phyloP scores from a whole-genome alignment of 2,797 vertebrate genomes.

The Pseudopleuronectes americanus region DNA sequence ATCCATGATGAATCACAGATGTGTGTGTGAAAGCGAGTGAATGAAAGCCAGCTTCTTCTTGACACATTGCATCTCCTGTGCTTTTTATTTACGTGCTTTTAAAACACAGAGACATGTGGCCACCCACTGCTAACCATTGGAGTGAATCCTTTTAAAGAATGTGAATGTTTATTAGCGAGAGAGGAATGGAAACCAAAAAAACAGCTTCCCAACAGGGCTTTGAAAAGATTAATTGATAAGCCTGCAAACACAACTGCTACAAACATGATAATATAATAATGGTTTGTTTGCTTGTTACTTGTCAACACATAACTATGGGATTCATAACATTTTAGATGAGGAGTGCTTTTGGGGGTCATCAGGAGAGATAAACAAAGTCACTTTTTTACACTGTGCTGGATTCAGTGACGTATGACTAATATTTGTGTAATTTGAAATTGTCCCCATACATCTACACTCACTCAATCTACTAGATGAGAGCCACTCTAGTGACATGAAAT shows the following conservation, averaged over 20 bases:
- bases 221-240: conserved; percentile 49
- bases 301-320: conserved; percentile 8
- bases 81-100: conserved; percentile 4
- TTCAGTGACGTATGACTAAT: neutral
- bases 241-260: conserved; percentile 32
- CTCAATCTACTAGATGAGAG: neutral
- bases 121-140: conserved; percentile 34
- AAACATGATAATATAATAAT: conserved; percentile 37
- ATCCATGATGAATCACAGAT: neutral
- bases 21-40: neutral
- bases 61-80: neutral
- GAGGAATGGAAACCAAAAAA: conserved; percentile 28
- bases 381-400: neutral
- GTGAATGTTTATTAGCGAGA: conserved; percentile 55
- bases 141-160: conserved; percentile 37
- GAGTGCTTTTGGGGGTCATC: neutral
- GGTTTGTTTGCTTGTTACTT: conserved; percentile 36
- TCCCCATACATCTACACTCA: neutral
- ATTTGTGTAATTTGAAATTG: neutral
- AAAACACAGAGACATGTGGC: conserved; percentile 17
- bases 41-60: neutral
- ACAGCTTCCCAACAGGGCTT: conserved; percentile 21
- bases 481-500: neutral
- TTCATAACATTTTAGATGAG: conserved; percentile 5
- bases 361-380: neutral